Evolutionary conservation across 2,797 vertebrate genomes (phyloP).

Genomic region (Enteromius fasciolatus): DNA sequence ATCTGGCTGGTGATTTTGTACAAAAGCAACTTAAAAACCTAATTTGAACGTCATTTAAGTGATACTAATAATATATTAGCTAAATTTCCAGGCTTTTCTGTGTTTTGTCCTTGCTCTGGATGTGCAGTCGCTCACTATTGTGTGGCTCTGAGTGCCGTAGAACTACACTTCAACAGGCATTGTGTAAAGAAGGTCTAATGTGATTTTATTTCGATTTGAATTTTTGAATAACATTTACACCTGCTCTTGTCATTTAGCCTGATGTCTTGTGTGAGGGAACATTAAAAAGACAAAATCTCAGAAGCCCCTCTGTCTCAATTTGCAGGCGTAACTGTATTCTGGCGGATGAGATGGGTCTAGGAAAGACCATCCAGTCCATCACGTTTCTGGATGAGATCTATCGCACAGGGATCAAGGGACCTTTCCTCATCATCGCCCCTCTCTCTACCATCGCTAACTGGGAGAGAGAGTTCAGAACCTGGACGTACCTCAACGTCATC

Average conservation of each 20-base stretch:
- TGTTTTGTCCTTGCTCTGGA: not conserved
- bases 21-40: conserved; percentile 4
- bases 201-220: not conserved
- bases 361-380: conserved; percentile 99
- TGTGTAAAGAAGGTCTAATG: not conserved
- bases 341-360: conserved; percentile 99
- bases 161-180: not conserved
- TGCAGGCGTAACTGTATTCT: conserved; percentile 96
- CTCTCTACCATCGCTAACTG: conserved; percentile 98
- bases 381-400: conserved; percentile 95
- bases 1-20: conserved; percentile 44
- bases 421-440: conserved; percentile 98
- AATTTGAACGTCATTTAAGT: not conserved
- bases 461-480: conserved; percentile 96
- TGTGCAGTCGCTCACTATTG: not conserved
- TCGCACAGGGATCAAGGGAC: conserved; percentile 87
- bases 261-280: not conserved
- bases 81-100: not conserved
- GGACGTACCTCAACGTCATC: conserved; percentile 95
- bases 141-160: not conserved
- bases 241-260: not conserved
- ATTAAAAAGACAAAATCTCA: not conserved
- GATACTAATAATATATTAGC: not conserved
- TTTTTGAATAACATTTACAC: not conserved
- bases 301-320: not conserved